Percentiles rank a stretch among this genome's conserved stretches.
Conservation (phyloP, 2,797 vertebrate species). For the Avahi laniger region DNA sequence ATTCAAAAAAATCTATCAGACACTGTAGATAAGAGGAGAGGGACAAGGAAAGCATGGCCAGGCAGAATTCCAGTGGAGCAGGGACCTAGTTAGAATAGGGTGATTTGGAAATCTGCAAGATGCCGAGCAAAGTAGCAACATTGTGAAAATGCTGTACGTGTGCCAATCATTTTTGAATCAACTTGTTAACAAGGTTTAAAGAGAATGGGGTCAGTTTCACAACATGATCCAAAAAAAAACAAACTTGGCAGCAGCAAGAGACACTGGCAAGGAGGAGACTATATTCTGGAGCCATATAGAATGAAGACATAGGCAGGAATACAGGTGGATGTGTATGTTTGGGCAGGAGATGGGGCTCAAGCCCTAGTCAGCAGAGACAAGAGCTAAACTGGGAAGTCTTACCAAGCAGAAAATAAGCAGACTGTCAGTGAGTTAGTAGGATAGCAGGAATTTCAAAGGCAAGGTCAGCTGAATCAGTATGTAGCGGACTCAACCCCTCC, state of each 20-base stretch:
- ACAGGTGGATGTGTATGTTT: neutral
- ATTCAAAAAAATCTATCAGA: neutral
- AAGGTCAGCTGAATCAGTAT: neutral
- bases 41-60: neutral
- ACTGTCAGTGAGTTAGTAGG: neutral
- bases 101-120: neutral
- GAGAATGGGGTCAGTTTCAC: neutral
- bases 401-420: neutral
- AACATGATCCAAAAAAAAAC: neutral
- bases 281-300: neutral
- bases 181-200: neutral
- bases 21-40: neutral
- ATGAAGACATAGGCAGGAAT: neutral
- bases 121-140: neutral
- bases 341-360: neutral
- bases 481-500: neutral
- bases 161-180: neutral
- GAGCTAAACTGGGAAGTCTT: neutral
- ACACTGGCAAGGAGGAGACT: neutral
- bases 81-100: neutral
- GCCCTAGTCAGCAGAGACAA: neutral
- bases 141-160: neutral
- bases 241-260: neutral
- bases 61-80: neutral
- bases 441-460: neutral